These are phyloP conservation scores for Odontophorus gujanensis DNA, from an alignment of 2,113 vertebrate species.

Conservation along the genomic window DNA sequence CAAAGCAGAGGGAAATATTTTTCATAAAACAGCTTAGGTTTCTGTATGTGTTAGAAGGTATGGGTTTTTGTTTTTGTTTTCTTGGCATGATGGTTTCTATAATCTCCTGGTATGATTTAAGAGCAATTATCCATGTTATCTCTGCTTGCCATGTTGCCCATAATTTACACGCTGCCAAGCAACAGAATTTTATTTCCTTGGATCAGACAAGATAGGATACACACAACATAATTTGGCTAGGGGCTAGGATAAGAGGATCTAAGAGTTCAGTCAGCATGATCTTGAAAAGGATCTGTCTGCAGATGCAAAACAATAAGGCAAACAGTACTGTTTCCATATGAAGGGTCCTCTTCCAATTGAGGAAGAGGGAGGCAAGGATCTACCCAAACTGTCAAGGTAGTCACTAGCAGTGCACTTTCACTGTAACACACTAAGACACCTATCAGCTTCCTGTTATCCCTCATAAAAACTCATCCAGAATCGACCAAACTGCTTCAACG, in stretches of 20 bases:
- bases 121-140: background rate
- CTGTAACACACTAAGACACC: slow-evolving; percentile 16
- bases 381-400: background rate
- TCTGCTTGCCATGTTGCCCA: background rate
- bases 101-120: background rate
- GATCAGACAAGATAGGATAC: background rate
- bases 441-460: background rate
- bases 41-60: background rate
- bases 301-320: background rate
- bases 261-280: background rate
- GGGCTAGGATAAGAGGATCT: background rate
- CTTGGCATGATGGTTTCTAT: background rate
- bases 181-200: background rate
- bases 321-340: background rate
- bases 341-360: background rate
- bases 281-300: background rate
- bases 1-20: background rate
- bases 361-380: background rate
- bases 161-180: background rate
- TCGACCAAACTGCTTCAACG: slow-evolving; percentile 11
- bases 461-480: slow-evolving; percentile 7
- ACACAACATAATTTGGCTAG: background rate
- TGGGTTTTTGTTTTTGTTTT: background rate
- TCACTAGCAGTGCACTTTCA: background rate
- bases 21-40: background rate